Evolutionary conservation across 2,888 invertebrate species (phyloP).

Genomic region (Meganola albula): DNA sequence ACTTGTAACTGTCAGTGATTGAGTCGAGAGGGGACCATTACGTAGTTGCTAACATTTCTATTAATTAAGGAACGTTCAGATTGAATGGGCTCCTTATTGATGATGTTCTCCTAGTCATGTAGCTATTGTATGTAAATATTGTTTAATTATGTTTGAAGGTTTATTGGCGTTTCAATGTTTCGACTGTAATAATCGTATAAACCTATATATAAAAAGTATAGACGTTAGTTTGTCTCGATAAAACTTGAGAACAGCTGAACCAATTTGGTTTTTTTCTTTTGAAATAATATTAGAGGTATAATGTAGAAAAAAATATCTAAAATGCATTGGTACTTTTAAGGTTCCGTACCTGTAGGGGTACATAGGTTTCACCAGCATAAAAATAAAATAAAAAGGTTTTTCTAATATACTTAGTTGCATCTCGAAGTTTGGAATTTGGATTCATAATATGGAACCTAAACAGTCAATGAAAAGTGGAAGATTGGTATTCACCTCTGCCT

Average conservation of each 20-base stretch:
- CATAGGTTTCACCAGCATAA: too few relatives aligned
- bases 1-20: constrained; percentile 34
- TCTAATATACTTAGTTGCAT: too few relatives aligned
- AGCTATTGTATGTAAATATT: constrained; percentile 32
- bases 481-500: too few relatives aligned
- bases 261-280: neutral
- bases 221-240: neutral
- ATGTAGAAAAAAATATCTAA: too few relatives aligned
- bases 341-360: too few relatives aligned
- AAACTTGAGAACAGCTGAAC: neutral
- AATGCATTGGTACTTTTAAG: too few relatives aligned
- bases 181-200: neutral
- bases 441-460: too few relatives aligned
- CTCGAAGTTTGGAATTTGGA: too few relatives aligned
- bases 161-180: constrained; percentile 25
- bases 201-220: neutral
- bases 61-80: constrained; percentile 43
- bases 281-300: neutral
- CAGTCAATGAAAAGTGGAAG: too few relatives aligned
- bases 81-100: constrained; percentile 13
- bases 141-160: constrained; percentile 22
- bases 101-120: constrained; percentile 6
- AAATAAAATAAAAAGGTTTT: too few relatives aligned
- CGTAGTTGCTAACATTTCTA: constrained; percentile 37
- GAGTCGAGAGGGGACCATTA: constrained; percentile 37